Evolutionary conservation across 2,888 invertebrate genomes (phyloP).

Genomic region (Lysandra coridon): DNA sequence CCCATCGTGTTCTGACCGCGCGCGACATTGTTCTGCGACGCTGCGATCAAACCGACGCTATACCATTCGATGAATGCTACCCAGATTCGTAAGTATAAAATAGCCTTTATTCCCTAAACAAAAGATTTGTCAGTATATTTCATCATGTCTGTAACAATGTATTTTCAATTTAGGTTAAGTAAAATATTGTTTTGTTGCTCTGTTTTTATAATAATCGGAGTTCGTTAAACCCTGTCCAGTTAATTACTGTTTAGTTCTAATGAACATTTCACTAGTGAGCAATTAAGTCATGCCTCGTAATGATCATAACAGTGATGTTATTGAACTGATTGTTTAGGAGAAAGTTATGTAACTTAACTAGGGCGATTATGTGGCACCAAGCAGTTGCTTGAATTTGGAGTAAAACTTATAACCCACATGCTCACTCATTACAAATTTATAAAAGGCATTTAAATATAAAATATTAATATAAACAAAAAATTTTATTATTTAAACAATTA

Average conservation of each 20-base stretch:
- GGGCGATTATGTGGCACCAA: background rate
- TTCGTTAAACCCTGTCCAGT: background rate
- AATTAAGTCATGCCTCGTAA: background rate
- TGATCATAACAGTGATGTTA: background rate
- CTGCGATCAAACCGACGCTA: conserved; percentile 83
- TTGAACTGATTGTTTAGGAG: background rate
- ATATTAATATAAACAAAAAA: background rate
- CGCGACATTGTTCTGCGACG: conserved; percentile 81
- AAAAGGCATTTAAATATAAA: background rate
- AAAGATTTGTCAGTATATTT: conserved; percentile 35
- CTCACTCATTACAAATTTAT: background rate
- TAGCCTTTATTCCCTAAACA: background rate
- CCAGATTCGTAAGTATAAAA: conserved; percentile 78
- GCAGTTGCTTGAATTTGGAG: background rate
- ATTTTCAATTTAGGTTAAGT: conserved; percentile 1
- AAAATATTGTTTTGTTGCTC: background rate
- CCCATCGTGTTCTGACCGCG: conserved; percentile 62
- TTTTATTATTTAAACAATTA: background rate
- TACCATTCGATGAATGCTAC: conserved; percentile 84
- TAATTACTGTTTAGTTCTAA: background rate
- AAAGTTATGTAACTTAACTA: conserved; percentile 17
- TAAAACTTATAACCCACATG: conserved; percentile 2
- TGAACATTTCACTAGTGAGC: background rate
- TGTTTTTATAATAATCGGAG: background rate
- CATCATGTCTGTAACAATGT: conserved; percentile 20